phyloP scores from a whole-genome alignment of 2,113 vertebrate genomes.

The Rhodinocichla rosea region DNA sequence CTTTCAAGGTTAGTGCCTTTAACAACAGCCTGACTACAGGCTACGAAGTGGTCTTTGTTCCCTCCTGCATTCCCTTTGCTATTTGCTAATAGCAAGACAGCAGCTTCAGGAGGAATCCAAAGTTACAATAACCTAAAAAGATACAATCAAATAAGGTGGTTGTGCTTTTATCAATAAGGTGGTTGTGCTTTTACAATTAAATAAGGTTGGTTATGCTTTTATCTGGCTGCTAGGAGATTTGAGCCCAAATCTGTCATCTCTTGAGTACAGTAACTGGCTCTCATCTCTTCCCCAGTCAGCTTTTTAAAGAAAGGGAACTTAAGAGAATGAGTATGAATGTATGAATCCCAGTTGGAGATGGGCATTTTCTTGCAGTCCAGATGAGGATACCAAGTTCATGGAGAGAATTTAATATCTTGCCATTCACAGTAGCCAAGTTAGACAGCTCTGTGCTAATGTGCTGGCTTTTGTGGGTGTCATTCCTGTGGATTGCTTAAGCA shows the following conservation, averaged over 20 bases:
- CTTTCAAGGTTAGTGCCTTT: neutral
- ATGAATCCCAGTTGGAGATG: neutral
- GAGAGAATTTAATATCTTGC: neutral
- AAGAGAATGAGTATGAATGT: neutral
- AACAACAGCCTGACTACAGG: neutral
- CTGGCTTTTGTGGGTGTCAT: conserved; percentile 34
- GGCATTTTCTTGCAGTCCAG: neutral
- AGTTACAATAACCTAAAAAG: neutral
- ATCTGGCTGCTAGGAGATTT: neutral
- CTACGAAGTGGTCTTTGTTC: neutral
- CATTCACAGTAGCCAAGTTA: neutral
- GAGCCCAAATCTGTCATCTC: neutral
- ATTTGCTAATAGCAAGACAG: neutral
- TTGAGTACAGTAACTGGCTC: neutral
- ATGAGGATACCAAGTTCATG: neutral
- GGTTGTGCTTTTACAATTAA: neutral
- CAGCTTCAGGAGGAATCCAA: neutral
- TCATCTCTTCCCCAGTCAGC: neutral
- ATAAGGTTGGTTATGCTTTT: neutral
- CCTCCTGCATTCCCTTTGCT: neutral
- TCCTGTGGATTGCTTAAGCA: conserved; percentile 26
- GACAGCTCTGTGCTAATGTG: neutral
- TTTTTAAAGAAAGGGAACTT: neutral
- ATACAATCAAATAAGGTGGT: neutral
- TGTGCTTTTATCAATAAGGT: neutral